Evolutionary conservation across 2,888 invertebrate genomes (phyloP), one percentile per base, ranked within the genome.

Genomic region (Rhimphoctona megacephalus): DNA sequence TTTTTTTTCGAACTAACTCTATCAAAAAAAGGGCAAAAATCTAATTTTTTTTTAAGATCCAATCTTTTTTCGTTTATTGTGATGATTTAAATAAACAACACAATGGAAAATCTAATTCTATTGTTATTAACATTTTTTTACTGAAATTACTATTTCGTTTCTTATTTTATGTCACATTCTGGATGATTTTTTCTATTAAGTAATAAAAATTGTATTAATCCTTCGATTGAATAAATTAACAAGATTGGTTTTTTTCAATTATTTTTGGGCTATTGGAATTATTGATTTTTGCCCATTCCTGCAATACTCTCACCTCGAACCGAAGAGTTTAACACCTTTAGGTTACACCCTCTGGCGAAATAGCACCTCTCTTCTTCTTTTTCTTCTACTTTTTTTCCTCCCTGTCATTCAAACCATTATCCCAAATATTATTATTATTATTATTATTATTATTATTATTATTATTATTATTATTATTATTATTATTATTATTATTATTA

Each of bases 401-500:
- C 7, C 19, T 19, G 17, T 49, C 73, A 79, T 67, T 70, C 66
- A 39, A 64, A 61, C 69, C 57, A 69, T 69, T 85, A 82, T 36
- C 57, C 85, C 82, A 82, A 82, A 74, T 76, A 69, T 85, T 61
- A 76, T 74, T 43, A 57, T 74, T 61, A 61, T 25, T 57, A 57
- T 8, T 57, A 57, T 22, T 54, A 9, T 57, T 25, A 57, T 57
- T 14, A 25, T 25, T 4, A 57, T 57, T 3, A 57, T 52, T 82
- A 74, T 85, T 61, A 76, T 74, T 43, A 57, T 74, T 61, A 61
- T 25, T 57, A 57, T 8, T 57, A 57, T 22, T 54, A 9, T 57
- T 25, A 57, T 57, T 14, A 25, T 25, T 4, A 57, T 57, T 3
- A 57, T 52, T 7, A n/a, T 52, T 7, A 52, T 52, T 4, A 52